Percentiles rank a stretch among this genome's conserved stretches.
phyloP scores from a whole-genome alignment of 1,140 invertebrate species.

The Neodiprion lecontei region DNA sequence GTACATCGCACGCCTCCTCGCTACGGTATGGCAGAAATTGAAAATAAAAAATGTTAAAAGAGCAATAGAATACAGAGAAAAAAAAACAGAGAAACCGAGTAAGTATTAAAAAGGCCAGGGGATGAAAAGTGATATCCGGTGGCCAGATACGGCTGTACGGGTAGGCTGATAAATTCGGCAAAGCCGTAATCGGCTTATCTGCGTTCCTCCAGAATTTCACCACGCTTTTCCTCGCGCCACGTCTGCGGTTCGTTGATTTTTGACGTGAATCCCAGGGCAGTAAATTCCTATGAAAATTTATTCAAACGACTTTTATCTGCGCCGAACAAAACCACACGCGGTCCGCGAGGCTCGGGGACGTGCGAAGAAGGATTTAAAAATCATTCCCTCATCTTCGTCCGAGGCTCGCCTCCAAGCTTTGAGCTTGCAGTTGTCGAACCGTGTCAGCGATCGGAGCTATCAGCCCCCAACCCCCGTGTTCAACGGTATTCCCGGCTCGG shows the following conservation, averaged over 20 bases:
- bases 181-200: not conserved
- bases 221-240: not conserved
- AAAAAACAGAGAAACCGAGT: no score
- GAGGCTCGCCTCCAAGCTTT: not conserved
- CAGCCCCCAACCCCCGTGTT: not conserved
- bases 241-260: slow-evolving; percentile 4
- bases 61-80: no score
- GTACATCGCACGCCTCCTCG: no score
- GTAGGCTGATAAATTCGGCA: not conserved
- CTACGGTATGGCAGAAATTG: no score
- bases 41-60: no score
- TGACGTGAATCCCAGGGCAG: not conserved
- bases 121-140: no score
- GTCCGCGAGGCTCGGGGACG: not conserved
- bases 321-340: not conserved
- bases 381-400: not conserved
- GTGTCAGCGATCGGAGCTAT: not conserved
- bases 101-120: no score
- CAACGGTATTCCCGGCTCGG: not conserved
- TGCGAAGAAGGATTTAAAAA: not conserved
- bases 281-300: slow-evolving; percentile 4
- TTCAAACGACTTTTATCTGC: slow-evolving; percentile 3
- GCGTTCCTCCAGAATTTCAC: not conserved
- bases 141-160: not conserved
- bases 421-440: no score